phyloP scores from a whole-genome alignment of 2,113 vertebrate species.

The Phyllostomus hastatus region DNA sequence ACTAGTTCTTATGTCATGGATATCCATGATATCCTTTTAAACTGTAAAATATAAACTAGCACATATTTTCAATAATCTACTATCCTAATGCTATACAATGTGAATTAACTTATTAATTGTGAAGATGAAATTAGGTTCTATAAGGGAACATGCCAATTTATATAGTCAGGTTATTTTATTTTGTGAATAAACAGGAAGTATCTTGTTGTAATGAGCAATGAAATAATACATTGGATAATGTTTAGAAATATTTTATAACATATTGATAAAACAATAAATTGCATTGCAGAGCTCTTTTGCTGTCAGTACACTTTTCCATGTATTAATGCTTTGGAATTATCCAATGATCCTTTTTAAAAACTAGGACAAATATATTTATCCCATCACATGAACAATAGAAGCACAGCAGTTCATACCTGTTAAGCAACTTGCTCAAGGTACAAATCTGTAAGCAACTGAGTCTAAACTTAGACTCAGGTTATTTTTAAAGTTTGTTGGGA shows the following conservation, averaged over 20 bases:
- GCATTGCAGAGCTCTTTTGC: neutral
- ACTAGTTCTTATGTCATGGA: neutral
- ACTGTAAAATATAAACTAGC: neutral
- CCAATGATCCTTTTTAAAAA: neutral
- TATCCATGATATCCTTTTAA: neutral
- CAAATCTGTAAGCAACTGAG: neutral
- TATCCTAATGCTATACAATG: neutral
- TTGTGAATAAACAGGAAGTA: neutral
- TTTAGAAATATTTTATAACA: neutral
- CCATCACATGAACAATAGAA: neutral
- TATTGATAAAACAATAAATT: neutral
- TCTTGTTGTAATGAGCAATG: neutral
- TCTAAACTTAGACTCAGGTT: neutral
- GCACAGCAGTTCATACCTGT: neutral
- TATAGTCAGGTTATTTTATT: neutral
- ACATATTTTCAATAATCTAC: neutral
- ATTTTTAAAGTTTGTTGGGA: neutral
- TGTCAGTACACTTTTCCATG: neutral
- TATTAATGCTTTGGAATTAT: neutral
- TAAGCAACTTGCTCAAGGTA: neutral
- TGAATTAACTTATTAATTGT: neutral
- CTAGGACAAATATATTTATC: neutral
- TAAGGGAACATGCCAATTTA: neutral
- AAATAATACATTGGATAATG: neutral
- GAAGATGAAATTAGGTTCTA: neutral